Percentiles rank a stretch among this genome's conserved stretches.
These are phyloP conservation scores for Habroteleia sp. DNA, from an alignment of 2,888 invertebrate genomes.

Conservation along the genomic window DNA sequence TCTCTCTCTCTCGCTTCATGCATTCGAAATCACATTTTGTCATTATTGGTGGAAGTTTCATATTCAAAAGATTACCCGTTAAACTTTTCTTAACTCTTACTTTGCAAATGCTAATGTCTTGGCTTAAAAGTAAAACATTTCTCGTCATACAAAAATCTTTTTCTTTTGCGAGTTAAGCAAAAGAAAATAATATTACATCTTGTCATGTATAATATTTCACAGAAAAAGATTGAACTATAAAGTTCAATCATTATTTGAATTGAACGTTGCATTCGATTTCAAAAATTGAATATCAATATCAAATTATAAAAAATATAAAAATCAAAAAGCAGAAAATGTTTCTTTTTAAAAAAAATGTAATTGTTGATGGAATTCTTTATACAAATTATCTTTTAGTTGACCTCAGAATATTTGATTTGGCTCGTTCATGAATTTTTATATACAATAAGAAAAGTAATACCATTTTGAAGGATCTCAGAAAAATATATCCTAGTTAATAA, in stretches of 20 bases:
- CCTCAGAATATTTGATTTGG: no score
- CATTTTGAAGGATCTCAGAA: no score
- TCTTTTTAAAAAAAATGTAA: no score
- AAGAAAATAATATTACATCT: constrained; percentile 19
- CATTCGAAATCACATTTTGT: background rate
- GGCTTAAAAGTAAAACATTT: constrained; percentile 17
- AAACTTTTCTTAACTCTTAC: constrained; percentile 1
- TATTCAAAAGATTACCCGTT: constrained; percentile 1
- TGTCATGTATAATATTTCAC: background rate
- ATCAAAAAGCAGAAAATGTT: no score
- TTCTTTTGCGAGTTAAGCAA: background rate
- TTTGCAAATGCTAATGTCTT: constrained; percentile 11
- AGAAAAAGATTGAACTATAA: background rate
- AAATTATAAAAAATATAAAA: no score
- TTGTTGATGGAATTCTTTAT: no score
- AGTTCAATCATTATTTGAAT: constrained; percentile 3
- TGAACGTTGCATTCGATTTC: background rate
- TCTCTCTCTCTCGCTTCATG: background rate
- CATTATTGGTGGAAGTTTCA: background rate
- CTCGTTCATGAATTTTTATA: no score
- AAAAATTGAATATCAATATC: background rate
- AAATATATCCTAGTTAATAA: no score
- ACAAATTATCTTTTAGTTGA: no score
- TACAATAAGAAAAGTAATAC: no score
- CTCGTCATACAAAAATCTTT: constrained; percentile 4